A percentile compares a stretch with the other conserved stretches of the same genome.
Evolutionary conservation across 2,888 invertebrate genomes (phyloP).

Genomic region (Athalia rosae): DNA sequence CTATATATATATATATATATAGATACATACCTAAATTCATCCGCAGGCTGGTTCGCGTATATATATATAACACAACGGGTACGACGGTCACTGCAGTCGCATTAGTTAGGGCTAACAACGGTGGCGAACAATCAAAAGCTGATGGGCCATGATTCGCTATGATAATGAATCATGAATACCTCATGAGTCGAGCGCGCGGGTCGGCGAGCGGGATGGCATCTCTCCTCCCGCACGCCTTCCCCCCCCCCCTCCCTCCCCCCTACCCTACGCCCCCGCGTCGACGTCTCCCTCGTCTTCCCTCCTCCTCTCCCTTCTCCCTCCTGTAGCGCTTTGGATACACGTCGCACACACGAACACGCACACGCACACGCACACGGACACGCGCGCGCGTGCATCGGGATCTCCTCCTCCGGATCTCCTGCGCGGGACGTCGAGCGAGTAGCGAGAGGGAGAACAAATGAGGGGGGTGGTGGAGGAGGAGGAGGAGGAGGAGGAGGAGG

Average conservation of each 20-base stretch:
- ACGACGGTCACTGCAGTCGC: slow-evolving; percentile 69
- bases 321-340: no score
- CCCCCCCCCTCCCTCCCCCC: slow-evolving; percentile 18
- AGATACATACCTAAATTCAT: neutral
- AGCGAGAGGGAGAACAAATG: slow-evolving; percentile 50
- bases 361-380: neutral
- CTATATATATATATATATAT: no score
- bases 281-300: slow-evolving; percentile 13
- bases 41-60: slow-evolving; percentile 1
- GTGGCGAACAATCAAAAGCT: slow-evolving; percentile 73
- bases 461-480: slow-evolving; percentile 48
- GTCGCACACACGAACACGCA: no score
- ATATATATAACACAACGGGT: no score
- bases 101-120: slow-evolving; percentile 73
- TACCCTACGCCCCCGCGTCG: slow-evolving; percentile 29
- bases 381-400: no score
- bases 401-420: slow-evolving; percentile 31
- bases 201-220: slow-evolving; percentile 61
- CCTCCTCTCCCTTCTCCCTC: neutral
- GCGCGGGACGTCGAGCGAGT: slow-evolving; percentile 43
- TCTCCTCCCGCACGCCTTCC: slow-evolving; percentile 45
- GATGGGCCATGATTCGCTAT: slow-evolving; percentile 74
- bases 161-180: slow-evolving; percentile 73
- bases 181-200: slow-evolving; percentile 71
- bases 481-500: slow-evolving; percentile 46